These are phyloP conservation scores for Cosmia pyralina DNA, from an alignment of 2,888 invertebrate genomes.

Conservation along the genomic window DNA sequence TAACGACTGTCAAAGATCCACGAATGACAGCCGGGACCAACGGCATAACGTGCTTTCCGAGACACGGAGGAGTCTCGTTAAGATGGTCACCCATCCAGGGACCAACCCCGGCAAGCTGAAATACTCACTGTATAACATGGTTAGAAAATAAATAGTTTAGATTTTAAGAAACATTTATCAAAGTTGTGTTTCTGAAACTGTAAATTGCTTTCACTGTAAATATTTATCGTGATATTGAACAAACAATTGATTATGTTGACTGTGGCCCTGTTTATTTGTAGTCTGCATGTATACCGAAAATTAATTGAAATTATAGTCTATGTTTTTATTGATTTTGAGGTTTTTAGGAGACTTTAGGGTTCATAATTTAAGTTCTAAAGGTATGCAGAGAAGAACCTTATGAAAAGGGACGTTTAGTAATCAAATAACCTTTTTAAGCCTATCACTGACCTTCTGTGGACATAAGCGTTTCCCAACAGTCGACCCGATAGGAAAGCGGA, in stretches of 20 bases:
- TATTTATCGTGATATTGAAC: slow-evolving; percentile 9
- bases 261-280: slow-evolving; percentile 8
- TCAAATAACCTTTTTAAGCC: slow-evolving; percentile 21
- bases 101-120: no score
- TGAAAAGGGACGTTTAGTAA: neutral
- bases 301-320: neutral
- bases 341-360: neutral
- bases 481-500: slow-evolving; percentile 11
- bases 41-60: no score
- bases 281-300: neutral
- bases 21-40: no score
- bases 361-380: neutral
- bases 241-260: slow-evolving; percentile 13
- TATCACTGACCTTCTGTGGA: neutral
- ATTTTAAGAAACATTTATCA: neutral
- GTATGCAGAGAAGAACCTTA: neutral
- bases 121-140: neutral
- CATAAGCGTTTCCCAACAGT: slow-evolving; percentile 17
- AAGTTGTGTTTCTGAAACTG: slow-evolving; percentile 3
- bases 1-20: no score
- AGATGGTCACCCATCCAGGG: no score
- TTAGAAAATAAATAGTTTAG: neutral
- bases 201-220: slow-evolving; percentile 13
- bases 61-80: no score
- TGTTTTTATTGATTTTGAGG: neutral